Evolutionary conservation across 2,888 invertebrate species (phyloP), one percentile per base, ranked within the genome.

Genomic region (Agapostemon virescens): DNA sequence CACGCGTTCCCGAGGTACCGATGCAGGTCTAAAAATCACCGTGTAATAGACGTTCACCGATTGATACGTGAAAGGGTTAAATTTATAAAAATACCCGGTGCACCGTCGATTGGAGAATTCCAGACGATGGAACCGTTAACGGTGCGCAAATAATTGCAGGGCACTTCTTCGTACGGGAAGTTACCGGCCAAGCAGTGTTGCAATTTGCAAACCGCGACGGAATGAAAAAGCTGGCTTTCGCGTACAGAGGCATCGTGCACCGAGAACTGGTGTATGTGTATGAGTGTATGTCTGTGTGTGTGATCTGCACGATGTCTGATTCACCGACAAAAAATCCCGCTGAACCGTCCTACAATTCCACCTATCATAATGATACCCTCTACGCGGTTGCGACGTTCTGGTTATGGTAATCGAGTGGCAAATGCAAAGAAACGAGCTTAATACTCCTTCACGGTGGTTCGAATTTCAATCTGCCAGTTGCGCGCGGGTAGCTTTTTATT

Each of bases 161-260:
- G n/a, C 63, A 17, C 15, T 23, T n/a, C 33, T 26, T 17, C 45
- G 55, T 55, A 49, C 69, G 61, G 78, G 42, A 42, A 77, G 63
- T 82, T 82, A 84, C 76, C 69, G 74, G 77, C 85, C 84, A 30
- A 84, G 83, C 87, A 86, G 85, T 86, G 83, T 88, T 87, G 86
- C 84, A 89, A 88, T 89, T 89, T 87, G 84, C 85, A 87, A 89
- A 88, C 85, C 85, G 83, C 86, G 78, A 67, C 63, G 64, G 38
- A 17, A 26, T 23, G 61, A 45, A 58, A 71, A 77, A n/a, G 30
- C 23, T 17, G 64, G 58, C 17, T 38, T 49, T 69, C 64, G n/a
- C 40, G 61, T 38, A 15, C 40, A 26, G 70, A 58, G 45, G 45
- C 45, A 45, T n/a, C 45, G 45, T 9, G 45, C 45, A 73, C 55